Evolutionary conservation across 1,140 invertebrate genomes (phyloP).

Genomic region (Laupala kohalensis): DNA sequence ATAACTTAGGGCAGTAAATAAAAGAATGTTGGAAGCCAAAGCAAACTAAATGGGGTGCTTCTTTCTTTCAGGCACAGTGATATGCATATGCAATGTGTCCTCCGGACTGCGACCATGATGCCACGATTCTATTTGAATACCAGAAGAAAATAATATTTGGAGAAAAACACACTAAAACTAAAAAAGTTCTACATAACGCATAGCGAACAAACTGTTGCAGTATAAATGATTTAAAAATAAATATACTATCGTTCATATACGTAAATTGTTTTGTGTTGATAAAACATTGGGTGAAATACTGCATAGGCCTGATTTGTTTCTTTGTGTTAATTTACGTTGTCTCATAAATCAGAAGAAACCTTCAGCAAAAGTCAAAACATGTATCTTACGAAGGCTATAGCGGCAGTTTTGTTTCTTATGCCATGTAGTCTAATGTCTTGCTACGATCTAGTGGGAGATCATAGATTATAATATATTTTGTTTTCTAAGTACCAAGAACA

Average conservation of each 20-base stretch:
- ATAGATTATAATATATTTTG: neutral
- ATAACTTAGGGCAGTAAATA: neutral
- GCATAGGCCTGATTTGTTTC: neutral
- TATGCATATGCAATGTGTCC: conserved; percentile 11
- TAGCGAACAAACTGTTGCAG: neutral
- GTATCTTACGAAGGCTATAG: neutral
- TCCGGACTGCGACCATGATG: conserved; percentile 2
- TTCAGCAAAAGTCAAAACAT: neutral
- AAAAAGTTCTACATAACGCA: conserved; percentile 2
- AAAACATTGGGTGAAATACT: neutral
- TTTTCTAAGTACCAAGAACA: neutral
- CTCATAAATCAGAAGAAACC: neutral
- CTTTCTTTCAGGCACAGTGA: conserved; percentile 15
- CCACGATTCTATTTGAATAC: conserved; percentile 2
- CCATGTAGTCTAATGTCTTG: neutral
- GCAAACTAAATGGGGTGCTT: conserved; percentile 8
- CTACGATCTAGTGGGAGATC: neutral
- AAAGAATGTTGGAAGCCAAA: neutral
- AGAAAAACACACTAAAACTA: neutral
- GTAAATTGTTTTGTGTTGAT: neutral
- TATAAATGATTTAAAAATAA: neutral
- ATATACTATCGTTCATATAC: neutral
- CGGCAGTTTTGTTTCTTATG: neutral
- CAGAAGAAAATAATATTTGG: neutral
- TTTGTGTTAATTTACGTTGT: neutral